Evolutionary conservation across 2,888 invertebrate species (phyloP), one percentile per base, ranked within the genome.

Genomic region (Plebejus argus): DNA sequence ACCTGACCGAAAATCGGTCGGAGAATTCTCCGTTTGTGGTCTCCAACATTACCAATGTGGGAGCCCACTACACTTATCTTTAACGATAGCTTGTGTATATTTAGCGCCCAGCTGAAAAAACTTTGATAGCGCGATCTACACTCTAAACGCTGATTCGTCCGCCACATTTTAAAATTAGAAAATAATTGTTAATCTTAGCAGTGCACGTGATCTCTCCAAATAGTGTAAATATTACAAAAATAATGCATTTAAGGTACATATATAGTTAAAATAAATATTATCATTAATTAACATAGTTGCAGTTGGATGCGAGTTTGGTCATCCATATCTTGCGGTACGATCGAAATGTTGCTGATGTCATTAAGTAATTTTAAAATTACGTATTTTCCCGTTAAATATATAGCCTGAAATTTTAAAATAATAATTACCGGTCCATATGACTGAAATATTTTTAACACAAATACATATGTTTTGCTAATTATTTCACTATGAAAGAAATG

Each of bases 181-280:
- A 66, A 66, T 3, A 61, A 20, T 28, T 28, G 20, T 61, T 20
- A 12, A 18, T 15, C 28, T 66, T 66, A 66, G 28, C 66, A 74
- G 74, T 53, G 49, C 74, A 39, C 23, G 49, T 53, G 49, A 53
- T 28, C 74, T 74, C 72, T 45, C 23, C 53, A 74, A 74, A 74
- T 53, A 53, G 74, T 74, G 74, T 74, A 74, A 74, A 74, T 53
- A 74, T 49, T 74, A 74, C 53, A 74, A 74, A 74, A 74, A 74
- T 74, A 74, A 74, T 53, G 74, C 49, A 53, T 74, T 18, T 53
- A 53, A 49, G 49, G 74, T 49, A 39, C 45, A 45, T 72, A 39
- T 72, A 45, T 72, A 45, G 10, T 72, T 72, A 20, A 74, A 74
- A 74, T 28, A 28, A 49, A 74, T 53, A 53, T 18, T 74, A 49